A percentile compares a stretch with the other conserved stretches of the same genome.
phyloP scores from a whole-genome alignment of 1,140 invertebrate genomes.

The Gryon sp. region DNA sequence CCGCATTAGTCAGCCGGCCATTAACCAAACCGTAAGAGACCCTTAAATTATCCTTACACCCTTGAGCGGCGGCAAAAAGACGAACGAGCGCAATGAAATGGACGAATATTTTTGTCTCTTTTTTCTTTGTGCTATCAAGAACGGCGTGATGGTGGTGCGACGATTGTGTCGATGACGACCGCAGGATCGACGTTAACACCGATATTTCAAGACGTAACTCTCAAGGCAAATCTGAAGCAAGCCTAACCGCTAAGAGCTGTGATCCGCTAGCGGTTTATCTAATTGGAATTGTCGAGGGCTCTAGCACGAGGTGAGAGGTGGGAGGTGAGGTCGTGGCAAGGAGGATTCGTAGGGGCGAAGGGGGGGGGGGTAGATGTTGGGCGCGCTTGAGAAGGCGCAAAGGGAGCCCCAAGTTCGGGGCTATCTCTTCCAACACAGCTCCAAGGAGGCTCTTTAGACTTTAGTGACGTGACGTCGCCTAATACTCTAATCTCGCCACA shows the following conservation, averaged over 20 bases:
- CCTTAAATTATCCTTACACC: constrained; percentile 77
- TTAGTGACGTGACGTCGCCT: constrained; percentile 78
- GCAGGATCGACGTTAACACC: constrained; percentile 64
- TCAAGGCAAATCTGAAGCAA: constrained; percentile 62
- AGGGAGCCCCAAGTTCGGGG: constrained; percentile 74
- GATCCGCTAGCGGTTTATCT: constrained; percentile 77
- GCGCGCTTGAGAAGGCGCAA: constrained; percentile 41
- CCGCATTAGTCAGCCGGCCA: constrained; percentile 78
- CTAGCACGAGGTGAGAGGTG: constrained; percentile 53
- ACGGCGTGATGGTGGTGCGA: neutral
- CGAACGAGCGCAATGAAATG: too few species aligned
- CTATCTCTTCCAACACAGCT: constrained; percentile 77
- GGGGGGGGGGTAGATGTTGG: too few species aligned
- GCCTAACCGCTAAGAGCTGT: constrained; percentile 74
- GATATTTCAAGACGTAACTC: constrained; percentile 64
- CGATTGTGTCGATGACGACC: constrained; percentile 39
- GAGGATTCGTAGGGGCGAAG: constrained; percentile 41
- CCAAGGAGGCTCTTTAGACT: constrained; percentile 78
- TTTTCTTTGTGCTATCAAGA: too few species aligned
- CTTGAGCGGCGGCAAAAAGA: constrained; percentile 76
- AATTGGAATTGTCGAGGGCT: constrained; percentile 78
- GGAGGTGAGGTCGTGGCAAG: too few species aligned
- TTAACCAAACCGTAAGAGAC: constrained; percentile 78
- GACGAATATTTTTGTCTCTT: too few species aligned
- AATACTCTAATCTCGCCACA: constrained; percentile 77